Base-by-base conservation (phyloP, 2,113 vertebrate genomes). In the Meriones unguiculatus region DNA sequence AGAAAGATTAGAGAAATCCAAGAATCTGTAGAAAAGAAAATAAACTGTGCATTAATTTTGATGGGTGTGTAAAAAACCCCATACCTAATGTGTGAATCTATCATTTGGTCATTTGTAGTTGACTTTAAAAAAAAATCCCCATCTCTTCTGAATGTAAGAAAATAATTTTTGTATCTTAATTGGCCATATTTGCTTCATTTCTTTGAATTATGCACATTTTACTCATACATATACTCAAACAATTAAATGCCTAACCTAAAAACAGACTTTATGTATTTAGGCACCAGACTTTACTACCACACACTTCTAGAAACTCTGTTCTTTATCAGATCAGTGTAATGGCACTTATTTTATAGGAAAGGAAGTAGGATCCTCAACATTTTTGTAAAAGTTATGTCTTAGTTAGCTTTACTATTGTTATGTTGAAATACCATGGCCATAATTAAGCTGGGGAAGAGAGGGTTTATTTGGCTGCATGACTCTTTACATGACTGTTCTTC, bases 231-330 rank as follows among this genome's bases (percentile, higher is more conserved):
- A 30, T 64, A 52, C 9, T 38, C 5, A 87, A 90, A 86, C 85
- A 94, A 97, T 95, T 24, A 94, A 94, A 97, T 94, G 77, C 91
- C 41, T 54, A 20, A 90, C n/a, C 41, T 93, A 81, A 95, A 87
- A 93, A 85, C 54, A 96, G 65, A 77, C n/a, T 78, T 11, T 35
- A 59, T 84, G 65, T 81, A 4, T 14, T 94, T 91, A 72, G 25
- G 69, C 17, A 65, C 57, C 38, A 86, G 64, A 67, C 17, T 89
- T 75, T 64, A 54, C 35, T 50, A 30, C 73, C 11, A 2, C 65
- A 54, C 77, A 32, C 41, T 81, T 32, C 0, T 88, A 89, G 38
- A 95, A 92, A 92, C 20, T n/a, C 17, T 95, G 28, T 87, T 91
- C 50, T 92, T 87, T 97, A 87, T 95, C n/a, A 82, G 32, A 95